phyloP scores from a whole-genome alignment of 2,797 vertebrate genomes.

The Gambelia wislizenii region DNA sequence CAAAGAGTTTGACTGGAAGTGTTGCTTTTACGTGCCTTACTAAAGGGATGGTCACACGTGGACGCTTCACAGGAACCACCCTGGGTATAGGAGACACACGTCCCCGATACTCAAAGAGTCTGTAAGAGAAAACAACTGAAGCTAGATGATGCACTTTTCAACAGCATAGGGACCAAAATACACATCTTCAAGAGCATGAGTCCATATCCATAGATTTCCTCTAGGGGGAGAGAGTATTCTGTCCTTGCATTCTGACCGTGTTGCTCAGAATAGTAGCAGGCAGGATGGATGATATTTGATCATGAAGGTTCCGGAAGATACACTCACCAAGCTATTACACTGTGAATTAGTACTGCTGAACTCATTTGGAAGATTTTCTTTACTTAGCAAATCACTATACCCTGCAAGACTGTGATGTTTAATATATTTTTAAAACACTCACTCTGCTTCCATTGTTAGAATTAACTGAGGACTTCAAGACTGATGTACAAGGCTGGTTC shows the following conservation, averaged over 20 bases:
- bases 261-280: neutral
- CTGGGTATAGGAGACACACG: conserved; percentile 87
- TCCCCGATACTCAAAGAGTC: conserved; percentile 91
- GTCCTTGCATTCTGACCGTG: neutral
- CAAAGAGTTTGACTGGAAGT: conserved; percentile 88
- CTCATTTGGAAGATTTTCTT: neutral
- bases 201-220: neutral
- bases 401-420: neutral
- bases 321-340: neutral
- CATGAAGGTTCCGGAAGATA: neutral
- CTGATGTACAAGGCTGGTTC: no score
- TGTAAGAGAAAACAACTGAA: conserved; percentile 62
- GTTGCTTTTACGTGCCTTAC: conserved; percentile 88
- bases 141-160: neutral
- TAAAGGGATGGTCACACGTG: conserved; percentile 86
- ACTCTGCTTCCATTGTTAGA: neutral
- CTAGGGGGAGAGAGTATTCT: conserved; percentile 28
- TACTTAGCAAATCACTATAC: conserved; percentile 14
- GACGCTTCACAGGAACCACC: conserved; percentile 88
- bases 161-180: neutral
- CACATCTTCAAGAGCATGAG: neutral
- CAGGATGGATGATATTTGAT: neutral
- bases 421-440: conserved; percentile 1
- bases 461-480: neutral
- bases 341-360: conserved; percentile 4